Evolutionary conservation across 2,797 vertebrate genomes (phyloP).

Genomic region (Gouania willdenowi): DNA sequence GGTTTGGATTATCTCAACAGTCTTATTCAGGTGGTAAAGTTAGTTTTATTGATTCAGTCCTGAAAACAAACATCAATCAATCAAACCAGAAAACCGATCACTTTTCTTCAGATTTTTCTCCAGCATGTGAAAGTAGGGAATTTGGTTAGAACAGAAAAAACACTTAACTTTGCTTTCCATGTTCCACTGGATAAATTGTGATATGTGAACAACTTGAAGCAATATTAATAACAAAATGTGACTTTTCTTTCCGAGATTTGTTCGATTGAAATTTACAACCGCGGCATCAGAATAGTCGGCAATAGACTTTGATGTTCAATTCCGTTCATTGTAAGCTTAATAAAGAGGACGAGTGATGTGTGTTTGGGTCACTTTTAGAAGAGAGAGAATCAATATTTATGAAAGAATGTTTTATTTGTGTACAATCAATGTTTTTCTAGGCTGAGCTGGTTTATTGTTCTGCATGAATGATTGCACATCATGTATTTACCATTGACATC

Average conservation of each 20-base stretch:
- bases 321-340: no score
- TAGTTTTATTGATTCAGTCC: no score
- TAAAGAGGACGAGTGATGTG: conserved; percentile 4
- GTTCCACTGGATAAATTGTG: conserved; percentile 16
- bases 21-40: no score
- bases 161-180: no score
- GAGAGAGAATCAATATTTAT: conserved; percentile 53
- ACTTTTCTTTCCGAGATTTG: conserved; percentile 30
- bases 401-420: conserved; percentile 63
- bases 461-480: conserved; percentile 64
- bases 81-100: no score
- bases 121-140: no score
- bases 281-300: conserved; percentile 22
- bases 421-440: conserved; percentile 77
- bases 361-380: conserved; percentile 28
- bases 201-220: conserved; percentile 42
- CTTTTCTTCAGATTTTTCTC: no score
- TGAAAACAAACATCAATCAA: no score
- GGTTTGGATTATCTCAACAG: no score
- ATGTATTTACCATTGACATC: conserved; percentile 62
- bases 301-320: conserved; percentile 22
- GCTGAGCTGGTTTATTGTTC: conserved; percentile 62
- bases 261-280: conserved; percentile 16
- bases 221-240: conserved; percentile 53
- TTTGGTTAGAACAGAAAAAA: no score